phyloP scores from a whole-genome alignment of 2,888 invertebrate species.

The Kuschelorhynchus macadamiae region DNA sequence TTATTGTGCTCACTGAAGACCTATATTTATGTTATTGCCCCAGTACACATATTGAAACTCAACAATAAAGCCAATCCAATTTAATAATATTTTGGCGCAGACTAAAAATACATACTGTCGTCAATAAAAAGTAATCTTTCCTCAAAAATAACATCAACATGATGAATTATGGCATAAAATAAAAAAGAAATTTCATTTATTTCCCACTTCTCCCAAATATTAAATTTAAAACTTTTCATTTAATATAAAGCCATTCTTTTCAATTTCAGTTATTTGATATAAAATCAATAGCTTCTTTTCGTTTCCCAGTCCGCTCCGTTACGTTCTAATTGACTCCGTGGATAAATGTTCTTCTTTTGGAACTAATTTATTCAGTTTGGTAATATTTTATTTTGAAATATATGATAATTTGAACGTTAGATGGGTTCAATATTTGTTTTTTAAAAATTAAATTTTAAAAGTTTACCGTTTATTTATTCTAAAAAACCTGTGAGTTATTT shows the following conservation, averaged over 20 bases:
- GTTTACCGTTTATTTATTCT: too few relatives aligned
- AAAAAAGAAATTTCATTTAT: conserved; percentile 39
- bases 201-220: conserved; percentile 42
- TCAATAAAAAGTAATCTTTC: conserved; percentile 13
- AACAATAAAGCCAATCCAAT: too few relatives aligned
- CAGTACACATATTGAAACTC: too few relatives aligned
- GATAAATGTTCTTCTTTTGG: conserved; percentile 55
- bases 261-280: conserved; percentile 43
- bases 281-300: conserved; percentile 38
- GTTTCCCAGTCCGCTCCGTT: conserved; percentile 36
- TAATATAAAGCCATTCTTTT: conserved; percentile 45
- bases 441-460: too few relatives aligned
- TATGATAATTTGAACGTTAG: too few relatives aligned
- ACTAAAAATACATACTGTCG: too few relatives aligned
- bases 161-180: conserved; percentile 35
- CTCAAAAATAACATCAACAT: conserved; percentile 23
- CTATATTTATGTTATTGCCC: too few relatives aligned
- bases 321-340: conserved; percentile 43
- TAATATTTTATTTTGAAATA: too few relatives aligned
- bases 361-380: conserved; percentile 48
- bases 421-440: too few relatives aligned
- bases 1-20: too few relatives aligned
- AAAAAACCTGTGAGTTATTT: too few relatives aligned
- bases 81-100: too few relatives aligned
- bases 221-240: conserved; percentile 47